Percentiles rank a stretch among this genome's conserved stretches.
phyloP scores from a whole-genome alignment of 2,888 invertebrate genomes.

The Actias luna region DNA sequence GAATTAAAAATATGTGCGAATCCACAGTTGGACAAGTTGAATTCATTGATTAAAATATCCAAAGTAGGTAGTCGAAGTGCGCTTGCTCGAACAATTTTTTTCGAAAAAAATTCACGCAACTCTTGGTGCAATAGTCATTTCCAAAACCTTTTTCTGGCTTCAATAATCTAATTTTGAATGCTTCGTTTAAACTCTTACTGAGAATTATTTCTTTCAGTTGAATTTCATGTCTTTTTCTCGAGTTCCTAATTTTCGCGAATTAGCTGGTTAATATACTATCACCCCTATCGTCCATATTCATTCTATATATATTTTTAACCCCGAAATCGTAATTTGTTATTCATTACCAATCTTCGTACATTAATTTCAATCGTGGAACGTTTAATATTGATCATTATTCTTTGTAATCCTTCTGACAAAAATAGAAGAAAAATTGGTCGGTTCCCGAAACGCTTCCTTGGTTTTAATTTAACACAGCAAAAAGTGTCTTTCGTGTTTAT shows the following conservation, averaged over 20 bases:
- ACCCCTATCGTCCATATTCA: background rate
- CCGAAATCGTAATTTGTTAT: background rate
- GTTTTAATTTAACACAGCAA: slow-evolving; percentile 7
- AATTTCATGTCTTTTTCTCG: background rate
- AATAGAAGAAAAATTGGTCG: slow-evolving; percentile 9
- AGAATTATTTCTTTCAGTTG: background rate
- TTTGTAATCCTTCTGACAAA: slow-evolving; percentile 2
- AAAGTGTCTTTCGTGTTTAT: background rate
- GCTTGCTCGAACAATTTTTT: background rate
- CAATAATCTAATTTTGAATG: background rate
- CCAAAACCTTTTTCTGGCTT: background rate
- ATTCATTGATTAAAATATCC: background rate
- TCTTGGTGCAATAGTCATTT: background rate
- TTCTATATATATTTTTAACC: background rate
- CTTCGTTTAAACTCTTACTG: background rate
- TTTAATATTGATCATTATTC: background rate
- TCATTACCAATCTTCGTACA: background rate
- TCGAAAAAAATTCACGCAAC: background rate
- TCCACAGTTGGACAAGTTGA: background rate
- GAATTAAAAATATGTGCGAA: background rate
- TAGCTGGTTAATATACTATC: background rate
- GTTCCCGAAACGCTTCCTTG: slow-evolving; percentile 6
- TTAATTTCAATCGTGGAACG: slow-evolving; percentile 2
- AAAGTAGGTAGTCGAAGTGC: background rate
- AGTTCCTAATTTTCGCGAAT: background rate